Conservation (phyloP, 2,113 vertebrate species). For the Chamaetylas fuelleborni region DNA sequence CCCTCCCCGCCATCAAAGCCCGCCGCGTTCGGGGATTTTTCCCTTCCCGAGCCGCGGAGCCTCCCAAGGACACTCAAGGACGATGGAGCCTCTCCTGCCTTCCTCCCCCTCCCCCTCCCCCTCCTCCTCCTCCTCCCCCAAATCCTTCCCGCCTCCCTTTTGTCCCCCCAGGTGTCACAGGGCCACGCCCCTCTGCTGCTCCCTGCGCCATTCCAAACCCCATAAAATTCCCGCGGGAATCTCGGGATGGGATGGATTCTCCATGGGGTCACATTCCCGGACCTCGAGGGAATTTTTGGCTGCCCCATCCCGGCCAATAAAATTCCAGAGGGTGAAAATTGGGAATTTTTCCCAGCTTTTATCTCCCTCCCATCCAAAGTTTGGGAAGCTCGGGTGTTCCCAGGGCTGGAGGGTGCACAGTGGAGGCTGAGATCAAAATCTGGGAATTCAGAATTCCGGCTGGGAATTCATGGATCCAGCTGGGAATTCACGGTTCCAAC, state of each 20-base stretch:
- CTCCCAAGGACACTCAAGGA: too few species aligned
- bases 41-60: too few species aligned
- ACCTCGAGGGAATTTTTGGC: accelerated
- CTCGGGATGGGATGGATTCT: accelerated
- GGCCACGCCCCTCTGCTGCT: neutral
- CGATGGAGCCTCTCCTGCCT: too few species aligned
- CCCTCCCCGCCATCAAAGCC: too few species aligned
- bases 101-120: too few species aligned
- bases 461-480: neutral
- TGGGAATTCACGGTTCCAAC: too few species aligned
- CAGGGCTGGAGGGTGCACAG: neutral
- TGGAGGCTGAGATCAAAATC: accelerated
- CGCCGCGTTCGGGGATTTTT: too few species aligned
- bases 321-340: accelerated
- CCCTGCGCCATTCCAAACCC: neutral
- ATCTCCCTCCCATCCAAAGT: accelerated
- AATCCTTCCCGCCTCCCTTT: accelerated
- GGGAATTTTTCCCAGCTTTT: neutral
- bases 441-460: neutral
- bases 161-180: too few species aligned
- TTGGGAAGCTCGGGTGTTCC: neutral
- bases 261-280: accelerated
- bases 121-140: too few species aligned
- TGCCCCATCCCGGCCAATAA: neutral
- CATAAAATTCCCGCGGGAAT: accelerated